Evolutionary conservation across 2,113 vertebrate species (phyloP), one percentile per base, ranked within the genome.

Genomic region (Phoxinus phoxinus): DNA sequence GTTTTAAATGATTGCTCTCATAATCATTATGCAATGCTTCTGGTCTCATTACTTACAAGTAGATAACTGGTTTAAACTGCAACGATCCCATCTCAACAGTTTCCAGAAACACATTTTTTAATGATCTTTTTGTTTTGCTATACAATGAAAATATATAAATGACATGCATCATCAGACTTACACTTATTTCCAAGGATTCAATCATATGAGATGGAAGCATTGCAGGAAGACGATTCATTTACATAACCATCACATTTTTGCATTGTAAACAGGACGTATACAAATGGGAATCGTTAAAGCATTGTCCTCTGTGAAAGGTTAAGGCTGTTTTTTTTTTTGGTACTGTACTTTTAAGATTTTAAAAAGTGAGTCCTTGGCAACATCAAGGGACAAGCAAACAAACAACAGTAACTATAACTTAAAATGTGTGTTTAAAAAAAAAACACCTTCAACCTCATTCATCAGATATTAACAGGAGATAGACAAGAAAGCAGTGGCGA

Each of bases 101-200:
- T 72, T 72, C 69, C 35, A 74, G 72, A 74, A 74, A 48, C 41
- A 73, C n/a, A 73, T 46, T 46, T 73, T 46, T 46, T 46, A 73
- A 73, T 46, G 41, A 46, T 73, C 41, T 73, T 73, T 35, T 46
- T 73, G 37, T 25, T 73, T 73, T 44, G 4, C 21, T 73, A 17
- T 46, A 73, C 12, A 0, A 46, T 17, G 71, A 27, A 73, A 27
- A 46, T 12, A 73, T 73, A 46, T 73, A 46, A 73, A 12, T 46
- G 71, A 73, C n/a, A 25, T n/a, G 23, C 3, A 46, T 73, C 23
- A 73, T 25, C 71, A 46, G 23, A 73, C 6, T 13, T 73, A 25
- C 4, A 15, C 23, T 73, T 25, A 23, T 46, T 73, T 73, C 23
- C 41, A 73, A 17, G n/a, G 71, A 4, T 73, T 73, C 72, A 74